These are phyloP conservation scores for Emesis russula DNA, from an alignment of 2,888 invertebrate genomes.

Conservation along the genomic window DNA sequence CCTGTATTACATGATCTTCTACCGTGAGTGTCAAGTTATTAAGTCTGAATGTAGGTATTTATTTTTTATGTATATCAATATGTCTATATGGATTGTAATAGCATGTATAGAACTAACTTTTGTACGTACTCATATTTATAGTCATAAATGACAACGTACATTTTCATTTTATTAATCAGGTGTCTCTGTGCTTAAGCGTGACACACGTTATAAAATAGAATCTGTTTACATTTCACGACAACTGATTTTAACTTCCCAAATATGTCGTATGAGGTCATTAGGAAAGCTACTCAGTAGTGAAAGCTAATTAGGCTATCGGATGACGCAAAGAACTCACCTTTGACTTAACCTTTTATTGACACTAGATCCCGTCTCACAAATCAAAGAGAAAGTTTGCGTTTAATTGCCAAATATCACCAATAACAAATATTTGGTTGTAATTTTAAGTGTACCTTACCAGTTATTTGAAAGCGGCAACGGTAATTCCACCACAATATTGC, in stretches of 20 bases:
- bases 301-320: constrained; percentile 92
- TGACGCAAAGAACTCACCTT: constrained; percentile 78
- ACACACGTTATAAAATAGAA: constrained; percentile 24
- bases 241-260: constrained; percentile 70
- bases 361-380: constrained; percentile 23
- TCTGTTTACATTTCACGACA: constrained; percentile 53
- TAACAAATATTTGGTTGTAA: constrained; percentile 2
- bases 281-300: constrained; percentile 90
- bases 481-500: background rate
- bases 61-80: too few relatives aligned
- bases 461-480: background rate
- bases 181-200: too few relatives aligned
- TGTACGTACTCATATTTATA: too few relatives aligned
- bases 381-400: constrained; percentile 29
- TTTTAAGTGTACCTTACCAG: background rate
- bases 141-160: too few relatives aligned
- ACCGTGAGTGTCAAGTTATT: too few relatives aligned
- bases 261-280: constrained; percentile 92
- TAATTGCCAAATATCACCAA: constrained; percentile 27
- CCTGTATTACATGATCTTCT: too few relatives aligned
- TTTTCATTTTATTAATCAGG: too few relatives aligned
- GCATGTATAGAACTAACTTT: too few relatives aligned
- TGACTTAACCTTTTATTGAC: constrained; percentile 21
- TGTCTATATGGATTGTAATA: too few relatives aligned
- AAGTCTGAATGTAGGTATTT: too few relatives aligned